phyloP scores from a whole-genome alignment of 2,888 invertebrate species.

The Synanthedon tipuliformis region DNA sequence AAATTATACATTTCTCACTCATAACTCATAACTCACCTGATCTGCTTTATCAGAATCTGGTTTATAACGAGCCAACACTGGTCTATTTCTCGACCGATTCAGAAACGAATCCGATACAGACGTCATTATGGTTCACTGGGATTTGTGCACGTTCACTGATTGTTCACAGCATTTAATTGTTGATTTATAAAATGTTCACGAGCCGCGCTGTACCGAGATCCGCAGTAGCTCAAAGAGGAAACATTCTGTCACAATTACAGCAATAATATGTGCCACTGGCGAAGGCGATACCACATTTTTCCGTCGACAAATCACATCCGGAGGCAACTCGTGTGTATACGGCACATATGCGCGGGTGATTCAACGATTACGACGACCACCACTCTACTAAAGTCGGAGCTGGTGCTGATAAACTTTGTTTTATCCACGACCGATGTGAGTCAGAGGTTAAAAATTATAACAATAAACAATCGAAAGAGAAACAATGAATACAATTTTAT shows the following conservation, averaged over 20 bases:
- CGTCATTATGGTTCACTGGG: slow-evolving; percentile 28
- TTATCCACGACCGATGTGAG: slow-evolving; percentile 19
- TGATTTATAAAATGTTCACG: slow-evolving; percentile 13
- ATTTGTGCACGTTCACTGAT: slow-evolving; percentile 6
- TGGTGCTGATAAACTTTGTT: slow-evolving; percentile 39
- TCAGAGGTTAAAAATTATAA: slow-evolving; percentile 3
- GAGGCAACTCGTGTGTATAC: slow-evolving; percentile 27
- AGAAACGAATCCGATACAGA: slow-evolving; percentile 53
- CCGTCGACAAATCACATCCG: slow-evolving; percentile 69
- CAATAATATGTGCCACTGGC: slow-evolving; percentile 39
- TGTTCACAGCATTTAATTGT: slow-evolving; percentile 7
- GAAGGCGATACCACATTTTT: slow-evolving; percentile 62
- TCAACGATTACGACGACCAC: slow-evolving; percentile 48
- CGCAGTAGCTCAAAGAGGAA: slow-evolving; percentile 43
- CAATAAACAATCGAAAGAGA: background rate
- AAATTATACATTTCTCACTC: no score
- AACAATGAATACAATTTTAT: slow-evolving; percentile 2
- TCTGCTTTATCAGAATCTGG: slow-evolving; percentile 44
- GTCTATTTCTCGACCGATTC: slow-evolving; percentile 48
- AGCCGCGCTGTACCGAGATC: slow-evolving; percentile 6
- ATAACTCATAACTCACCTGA: slow-evolving; percentile 22
- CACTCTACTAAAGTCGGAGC: slow-evolving; percentile 23
- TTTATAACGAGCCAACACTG: slow-evolving; percentile 55
- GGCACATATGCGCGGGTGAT: slow-evolving; percentile 31
- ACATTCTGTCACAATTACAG: slow-evolving; percentile 54